Evolutionary conservation across 2,797 vertebrate species (phyloP).

Genomic region (Aviceda cuculoides): DNA sequence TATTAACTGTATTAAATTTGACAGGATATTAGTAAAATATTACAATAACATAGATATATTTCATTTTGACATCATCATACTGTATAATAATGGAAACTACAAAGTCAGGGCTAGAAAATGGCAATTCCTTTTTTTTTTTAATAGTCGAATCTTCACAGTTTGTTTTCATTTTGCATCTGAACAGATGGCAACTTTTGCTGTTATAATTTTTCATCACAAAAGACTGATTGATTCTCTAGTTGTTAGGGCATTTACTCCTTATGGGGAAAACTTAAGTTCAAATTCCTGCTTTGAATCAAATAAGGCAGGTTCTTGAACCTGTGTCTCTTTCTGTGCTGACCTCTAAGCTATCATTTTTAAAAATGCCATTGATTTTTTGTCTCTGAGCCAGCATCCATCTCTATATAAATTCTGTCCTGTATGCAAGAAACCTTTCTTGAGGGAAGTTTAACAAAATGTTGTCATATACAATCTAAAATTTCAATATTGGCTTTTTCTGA

Average conservation of each 20-base stretch:
- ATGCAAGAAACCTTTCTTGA: not conserved
- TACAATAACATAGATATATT: not conserved
- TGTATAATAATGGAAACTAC: not conserved
- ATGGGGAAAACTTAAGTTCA: not conserved
- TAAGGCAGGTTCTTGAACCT: not conserved
- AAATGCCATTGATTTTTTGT: not conserved
- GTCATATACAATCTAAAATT: not conserved
- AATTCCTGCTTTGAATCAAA: conserved; percentile 17
- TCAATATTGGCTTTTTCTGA: not conserved
- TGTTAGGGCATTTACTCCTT: not conserved
- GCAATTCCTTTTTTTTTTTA: not conserved
- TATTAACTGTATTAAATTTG: not conserved
- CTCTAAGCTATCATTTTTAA: not conserved
- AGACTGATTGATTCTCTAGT: conserved; percentile 2
- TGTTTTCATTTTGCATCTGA: conserved; percentile 33
- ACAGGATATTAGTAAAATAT: not conserved
- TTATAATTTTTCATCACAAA: conserved; percentile 12
- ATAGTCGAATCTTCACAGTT: not conserved
- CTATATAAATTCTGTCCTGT: not conserved
- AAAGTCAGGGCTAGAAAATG: not conserved
- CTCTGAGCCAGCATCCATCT: not conserved
- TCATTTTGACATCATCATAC: not conserved
- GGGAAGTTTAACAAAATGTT: not conserved
- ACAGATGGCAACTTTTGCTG: conserved; percentile 28
- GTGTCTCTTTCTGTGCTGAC: not conserved